Evolutionary conservation across 2,888 invertebrate genomes (phyloP).

Genomic region (Sphaerophoria taeniata): DNA sequence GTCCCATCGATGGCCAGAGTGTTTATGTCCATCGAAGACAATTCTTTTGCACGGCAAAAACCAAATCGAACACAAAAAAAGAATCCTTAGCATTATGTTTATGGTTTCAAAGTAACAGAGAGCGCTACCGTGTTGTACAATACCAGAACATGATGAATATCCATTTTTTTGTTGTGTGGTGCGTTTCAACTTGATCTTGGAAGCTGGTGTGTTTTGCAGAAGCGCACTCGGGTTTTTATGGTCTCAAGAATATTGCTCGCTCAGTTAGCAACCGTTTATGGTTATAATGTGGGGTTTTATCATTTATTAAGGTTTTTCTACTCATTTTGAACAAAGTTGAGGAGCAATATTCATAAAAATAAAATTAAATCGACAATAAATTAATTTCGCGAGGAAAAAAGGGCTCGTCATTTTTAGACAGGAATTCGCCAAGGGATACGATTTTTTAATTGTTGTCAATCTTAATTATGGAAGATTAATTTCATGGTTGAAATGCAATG

Average conservation of each 20-base stretch:
- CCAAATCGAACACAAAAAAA: slow-evolving; percentile 3
- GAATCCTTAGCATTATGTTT: slow-evolving; percentile 59
- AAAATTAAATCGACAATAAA: slow-evolving; percentile 69
- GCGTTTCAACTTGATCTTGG: neutral
- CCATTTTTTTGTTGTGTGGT: slow-evolving; percentile 52
- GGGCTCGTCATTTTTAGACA: slow-evolving; percentile 53
- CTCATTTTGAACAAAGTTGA: neutral
- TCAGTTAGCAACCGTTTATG: slow-evolving; percentile 58
- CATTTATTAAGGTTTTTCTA: neutral
- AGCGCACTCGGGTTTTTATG: slow-evolving; percentile 42
- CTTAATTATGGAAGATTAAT: slow-evolving; percentile 39
- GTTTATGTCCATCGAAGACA: slow-evolving; percentile 48
- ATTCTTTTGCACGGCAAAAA: neutral
- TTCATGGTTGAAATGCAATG: slow-evolving; percentile 5
- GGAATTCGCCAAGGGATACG: neutral
- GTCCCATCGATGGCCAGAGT: slow-evolving; percentile 54
- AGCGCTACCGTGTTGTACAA: slow-evolving; percentile 73
- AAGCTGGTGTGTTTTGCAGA: slow-evolving; percentile 10
- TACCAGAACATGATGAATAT: slow-evolving; percentile 72
- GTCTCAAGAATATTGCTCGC: slow-evolving; percentile 19
- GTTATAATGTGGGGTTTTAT: slow-evolving; percentile 41
- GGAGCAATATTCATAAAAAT: slow-evolving; percentile 69
- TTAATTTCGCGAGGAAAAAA: slow-evolving; percentile 12
- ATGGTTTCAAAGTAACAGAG: slow-evolving; percentile 35
- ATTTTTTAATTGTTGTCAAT: neutral